Evolutionary conservation across 2,888 invertebrate species (phyloP).

Genomic region (Eupithecia abbreviata): DNA sequence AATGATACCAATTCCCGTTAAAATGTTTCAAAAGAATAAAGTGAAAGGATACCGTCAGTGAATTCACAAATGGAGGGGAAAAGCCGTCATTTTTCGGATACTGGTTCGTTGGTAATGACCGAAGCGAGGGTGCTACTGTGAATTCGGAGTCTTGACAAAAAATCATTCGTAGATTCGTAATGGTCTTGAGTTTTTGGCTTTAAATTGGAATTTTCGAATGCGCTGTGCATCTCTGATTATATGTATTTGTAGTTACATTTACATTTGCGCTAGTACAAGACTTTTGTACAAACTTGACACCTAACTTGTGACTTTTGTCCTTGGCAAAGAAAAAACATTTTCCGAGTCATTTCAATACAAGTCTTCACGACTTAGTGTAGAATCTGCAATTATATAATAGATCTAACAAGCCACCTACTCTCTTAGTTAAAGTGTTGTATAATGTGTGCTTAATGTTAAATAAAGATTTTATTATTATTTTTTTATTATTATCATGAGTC

Average conservation of each 20-base stretch:
- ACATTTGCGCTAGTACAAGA: neutral
- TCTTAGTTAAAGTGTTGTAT: too few species aligned
- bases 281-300: too few species aligned
- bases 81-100: conserved; percentile 32
- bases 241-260: neutral
- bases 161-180: neutral
- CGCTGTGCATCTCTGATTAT: neutral
- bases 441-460: too few species aligned
- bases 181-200: neutral
- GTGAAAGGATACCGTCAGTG: conserved; percentile 30
- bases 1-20: conserved; percentile 11
- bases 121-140: conserved; percentile 33
- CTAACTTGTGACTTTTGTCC: too few species aligned
- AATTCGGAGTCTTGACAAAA: conserved; percentile 17
- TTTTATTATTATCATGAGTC: too few species aligned
- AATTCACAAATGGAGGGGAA: conserved; percentile 39
- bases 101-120: conserved; percentile 39
- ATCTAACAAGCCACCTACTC: too few species aligned
- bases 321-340: too few species aligned
- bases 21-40: conserved; percentile 17
- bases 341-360: too few species aligned
- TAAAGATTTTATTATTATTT: too few species aligned
- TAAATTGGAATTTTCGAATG: neutral
- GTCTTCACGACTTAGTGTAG: too few species aligned
- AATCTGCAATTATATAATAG: too few species aligned